phyloP scores from a whole-genome alignment of 2,797 vertebrate species.

The Anabas testudineus region DNA sequence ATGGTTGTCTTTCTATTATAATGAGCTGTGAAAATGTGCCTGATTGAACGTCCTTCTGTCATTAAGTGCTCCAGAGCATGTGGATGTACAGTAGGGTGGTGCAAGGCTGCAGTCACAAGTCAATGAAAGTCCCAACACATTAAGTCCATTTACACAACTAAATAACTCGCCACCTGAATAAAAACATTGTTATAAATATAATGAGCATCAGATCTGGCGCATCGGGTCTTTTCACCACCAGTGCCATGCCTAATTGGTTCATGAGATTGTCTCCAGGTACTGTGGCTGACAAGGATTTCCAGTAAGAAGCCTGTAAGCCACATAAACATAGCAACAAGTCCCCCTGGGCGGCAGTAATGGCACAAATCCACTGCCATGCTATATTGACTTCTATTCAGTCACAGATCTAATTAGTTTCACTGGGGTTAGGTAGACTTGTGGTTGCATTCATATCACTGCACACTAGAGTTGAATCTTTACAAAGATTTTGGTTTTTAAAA shows the following conservation, averaged over 20 bases:
- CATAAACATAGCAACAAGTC: conserved; percentile 56
- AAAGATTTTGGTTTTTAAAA: no score
- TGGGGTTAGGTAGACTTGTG: conserved; percentile 44
- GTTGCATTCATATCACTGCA: conserved; percentile 15
- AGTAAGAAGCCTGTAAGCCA: conserved; percentile 31
- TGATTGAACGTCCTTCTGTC: conserved; percentile 62
- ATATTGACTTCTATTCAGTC: conserved; percentile 52
- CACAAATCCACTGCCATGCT: conserved; percentile 34
- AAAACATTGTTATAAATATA: background rate
- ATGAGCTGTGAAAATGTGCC: conserved; percentile 71
- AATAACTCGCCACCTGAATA: background rate
- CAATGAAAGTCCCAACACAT: conserved; percentile 3
- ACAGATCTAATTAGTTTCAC: conserved; percentile 74
- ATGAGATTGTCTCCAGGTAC: conserved; percentile 39
- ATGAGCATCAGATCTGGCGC: background rate
- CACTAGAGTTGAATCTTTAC: background rate
- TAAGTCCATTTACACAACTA: background rate
- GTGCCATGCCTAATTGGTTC: conserved; percentile 20
- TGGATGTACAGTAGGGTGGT: background rate
- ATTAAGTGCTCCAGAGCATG: conserved; percentile 48
- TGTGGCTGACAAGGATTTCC: conserved; percentile 23
- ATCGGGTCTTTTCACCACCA: background rate
- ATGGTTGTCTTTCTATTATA: conserved; percentile 39
- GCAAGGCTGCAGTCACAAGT: conserved; percentile 7
- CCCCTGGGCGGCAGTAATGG: conserved; percentile 58